These are phyloP conservation scores for Drosophila robusta DNA, from an alignment of 2,888 invertebrate genomes.

Conservation along the genomic window DNA sequence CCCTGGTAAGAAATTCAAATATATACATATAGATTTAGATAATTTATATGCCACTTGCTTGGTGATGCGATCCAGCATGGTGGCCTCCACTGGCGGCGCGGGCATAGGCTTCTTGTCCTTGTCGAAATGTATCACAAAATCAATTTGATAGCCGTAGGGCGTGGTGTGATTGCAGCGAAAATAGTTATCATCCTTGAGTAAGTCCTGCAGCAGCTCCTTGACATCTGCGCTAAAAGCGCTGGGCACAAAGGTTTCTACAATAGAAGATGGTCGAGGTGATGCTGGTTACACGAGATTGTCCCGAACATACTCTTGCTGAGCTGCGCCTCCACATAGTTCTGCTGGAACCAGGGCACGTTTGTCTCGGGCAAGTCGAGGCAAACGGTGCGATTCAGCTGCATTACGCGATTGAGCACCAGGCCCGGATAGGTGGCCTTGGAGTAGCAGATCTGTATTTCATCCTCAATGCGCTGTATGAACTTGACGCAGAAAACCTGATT, in stretches of 20 bases:
- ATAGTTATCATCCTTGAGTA: constrained; percentile 78
- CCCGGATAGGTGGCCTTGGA: constrained; percentile 87
- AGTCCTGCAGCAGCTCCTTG: constrained; percentile 59
- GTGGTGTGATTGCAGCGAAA: constrained; percentile 84
- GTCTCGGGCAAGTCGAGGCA: constrained; percentile 88
- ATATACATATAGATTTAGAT: not conserved
- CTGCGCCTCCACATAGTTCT: constrained; percentile 87
- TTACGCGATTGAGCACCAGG: constrained; percentile 86
- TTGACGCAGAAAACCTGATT: constrained; percentile 87
- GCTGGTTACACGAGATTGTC: no score
- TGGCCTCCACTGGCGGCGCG: constrained; percentile 72
- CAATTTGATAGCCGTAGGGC: constrained; percentile 85
- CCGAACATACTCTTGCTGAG: constrained; percentile 84
- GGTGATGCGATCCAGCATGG: constrained; percentile 82
- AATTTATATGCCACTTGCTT: constrained; percentile 65
- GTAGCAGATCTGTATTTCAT: constrained; percentile 87
- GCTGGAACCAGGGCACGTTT: constrained; percentile 89
- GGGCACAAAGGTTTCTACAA: constrained; percentile 55
- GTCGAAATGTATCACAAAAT: constrained; percentile 84
- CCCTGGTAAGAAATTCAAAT: constrained; percentile 46
- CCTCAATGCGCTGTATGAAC: constrained; percentile 87
- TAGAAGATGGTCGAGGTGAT: not conserved
- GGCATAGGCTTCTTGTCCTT: constrained; percentile 74
- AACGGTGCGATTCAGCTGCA: constrained; percentile 88
- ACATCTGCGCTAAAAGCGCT: constrained; percentile 76